Percentiles rank a stretch among this genome's conserved stretches.
phyloP scores from a whole-genome alignment of 2,888 invertebrate species.

The Microplitis manilae region DNA sequence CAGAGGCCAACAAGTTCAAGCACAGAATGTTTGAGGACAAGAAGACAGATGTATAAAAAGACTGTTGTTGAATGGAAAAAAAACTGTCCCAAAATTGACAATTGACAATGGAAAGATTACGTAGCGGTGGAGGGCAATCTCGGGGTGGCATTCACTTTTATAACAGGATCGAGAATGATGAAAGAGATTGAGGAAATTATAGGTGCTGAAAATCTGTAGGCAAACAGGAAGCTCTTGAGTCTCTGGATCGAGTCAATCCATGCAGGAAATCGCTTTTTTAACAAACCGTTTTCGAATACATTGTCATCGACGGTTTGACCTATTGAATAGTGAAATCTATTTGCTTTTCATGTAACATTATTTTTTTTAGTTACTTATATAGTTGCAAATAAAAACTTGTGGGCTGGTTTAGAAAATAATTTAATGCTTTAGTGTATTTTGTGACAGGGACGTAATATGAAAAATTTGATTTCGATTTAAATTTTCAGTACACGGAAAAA shows the following conservation, averaged over 20 bases:
- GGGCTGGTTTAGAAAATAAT: too few relatives aligned
- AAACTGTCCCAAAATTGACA: constrained; percentile 42
- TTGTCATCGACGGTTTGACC: constrained; percentile 60
- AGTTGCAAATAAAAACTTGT: not conserved
- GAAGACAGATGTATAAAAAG: constrained; percentile 25
- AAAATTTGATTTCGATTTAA: too few relatives aligned
- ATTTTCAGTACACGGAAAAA: too few relatives aligned
- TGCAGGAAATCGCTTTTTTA: constrained; percentile 67
- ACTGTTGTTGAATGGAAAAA: constrained; percentile 18
- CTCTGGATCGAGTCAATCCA: constrained; percentile 61
- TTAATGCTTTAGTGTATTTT: too few relatives aligned
- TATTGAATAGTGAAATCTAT: constrained; percentile 50
- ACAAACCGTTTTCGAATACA: not conserved
- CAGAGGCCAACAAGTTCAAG: constrained; percentile 17
- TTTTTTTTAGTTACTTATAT: not conserved
- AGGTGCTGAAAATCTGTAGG: constrained; percentile 69
- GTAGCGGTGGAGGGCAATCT: constrained; percentile 45
- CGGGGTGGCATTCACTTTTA: constrained; percentile 54
- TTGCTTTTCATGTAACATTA: not conserved
- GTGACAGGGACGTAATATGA: too few relatives aligned
- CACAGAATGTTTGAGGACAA: constrained; percentile 9
- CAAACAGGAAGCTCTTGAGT: constrained; percentile 64
- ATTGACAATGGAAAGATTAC: constrained; percentile 59
- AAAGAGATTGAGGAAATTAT: constrained; percentile 63
- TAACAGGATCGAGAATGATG: constrained; percentile 57